These are phyloP conservation scores for Nemotelus nigrinus DNA, from an alignment of 2,888 invertebrate species.

Conservation along the genomic window DNA sequence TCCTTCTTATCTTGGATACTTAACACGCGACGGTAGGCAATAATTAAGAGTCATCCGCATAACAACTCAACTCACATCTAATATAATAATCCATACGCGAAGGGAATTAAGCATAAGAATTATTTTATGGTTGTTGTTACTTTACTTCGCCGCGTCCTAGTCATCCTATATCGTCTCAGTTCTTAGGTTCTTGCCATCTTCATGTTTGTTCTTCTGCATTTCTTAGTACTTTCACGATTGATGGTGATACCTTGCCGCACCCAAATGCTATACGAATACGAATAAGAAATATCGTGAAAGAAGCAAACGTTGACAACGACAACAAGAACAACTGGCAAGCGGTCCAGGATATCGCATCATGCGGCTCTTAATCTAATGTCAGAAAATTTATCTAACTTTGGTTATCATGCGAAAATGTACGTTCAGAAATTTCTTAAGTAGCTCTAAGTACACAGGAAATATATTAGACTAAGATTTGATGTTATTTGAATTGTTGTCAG, in stretches of 20 bases:
- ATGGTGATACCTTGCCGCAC: constrained; percentile 16
- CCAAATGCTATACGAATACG: too few species aligned
- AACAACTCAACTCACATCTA: constrained; percentile 3
- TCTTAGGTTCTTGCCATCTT: not conserved
- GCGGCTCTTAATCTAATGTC: constrained; percentile 24
- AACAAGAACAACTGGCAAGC: too few species aligned
- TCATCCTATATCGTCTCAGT: not conserved
- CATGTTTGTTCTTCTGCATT: constrained; percentile 5
- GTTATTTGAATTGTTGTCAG: not conserved
- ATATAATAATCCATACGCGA: constrained; percentile 40
- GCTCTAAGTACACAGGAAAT: constrained; percentile 22
- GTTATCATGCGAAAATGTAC: constrained; percentile 36
- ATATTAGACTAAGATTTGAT: too few species aligned
- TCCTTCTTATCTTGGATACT: constrained; percentile 33
- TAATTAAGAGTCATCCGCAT: constrained; percentile 42
- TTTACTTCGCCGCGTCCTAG: not conserved
- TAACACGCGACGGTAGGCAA: not conserved
- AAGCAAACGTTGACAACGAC: not conserved
- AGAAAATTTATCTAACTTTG: constrained; percentile 34
- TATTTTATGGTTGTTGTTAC: constrained; percentile 39
- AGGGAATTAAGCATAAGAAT: constrained; percentile 41
- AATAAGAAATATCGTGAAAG: too few species aligned
- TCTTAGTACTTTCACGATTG: constrained; percentile 37
- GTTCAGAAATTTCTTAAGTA: constrained; percentile 41
- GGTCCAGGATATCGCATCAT: too few species aligned